Evolutionary conservation across 1,140 invertebrate species (phyloP), one percentile per base, ranked within the genome.

Genomic region (Bilobella aurantiaca): DNA sequence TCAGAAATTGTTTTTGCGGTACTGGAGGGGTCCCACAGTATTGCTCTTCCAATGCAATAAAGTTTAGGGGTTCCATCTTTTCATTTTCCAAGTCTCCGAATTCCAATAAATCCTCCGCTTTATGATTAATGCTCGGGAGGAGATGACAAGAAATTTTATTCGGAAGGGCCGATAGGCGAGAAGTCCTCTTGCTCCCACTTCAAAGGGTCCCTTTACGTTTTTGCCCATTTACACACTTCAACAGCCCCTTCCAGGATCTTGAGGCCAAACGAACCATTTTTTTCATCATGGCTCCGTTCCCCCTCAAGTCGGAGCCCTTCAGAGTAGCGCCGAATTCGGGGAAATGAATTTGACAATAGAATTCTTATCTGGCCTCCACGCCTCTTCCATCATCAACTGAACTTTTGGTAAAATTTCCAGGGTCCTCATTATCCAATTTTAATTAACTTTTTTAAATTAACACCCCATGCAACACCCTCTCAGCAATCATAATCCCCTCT

Each of bases 111-210:
- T 53, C 21, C 23, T 53, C 14, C 12, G 12, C 21, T 12, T 53
- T 8, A 16, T 53, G 12, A 53, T 53, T 53, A 53, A 53, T 53
- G 12, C 3, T 18, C n/a, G 49, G 49, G 21, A 42, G 49, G 49
- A 53, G 49, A 53, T 53, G 49, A 53, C 49, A 53, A 5, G 49
- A 23, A 53, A 53, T 53, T 53, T 53, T 53, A 53, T 53, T 53
- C 49, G 49, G 49, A 23, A 53, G 49, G 34, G 49, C 25, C 25
- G 49, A 53, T 53, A 53, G 49, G 25, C 23, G 49, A 23, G 5
- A 18, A 5, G 8, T 16, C 34, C n/a, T n/a, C 8, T 42, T 53
- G 49, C 49, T 53, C 14, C 5, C 49, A 53, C 49, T 53, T 23
- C 3, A 23, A 5, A 5, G 8, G 14, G 12, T 53, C 49, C 49